Evolutionary conservation across 2,888 invertebrate species (phyloP).

Genomic region (Leucoptera coffeella): DNA sequence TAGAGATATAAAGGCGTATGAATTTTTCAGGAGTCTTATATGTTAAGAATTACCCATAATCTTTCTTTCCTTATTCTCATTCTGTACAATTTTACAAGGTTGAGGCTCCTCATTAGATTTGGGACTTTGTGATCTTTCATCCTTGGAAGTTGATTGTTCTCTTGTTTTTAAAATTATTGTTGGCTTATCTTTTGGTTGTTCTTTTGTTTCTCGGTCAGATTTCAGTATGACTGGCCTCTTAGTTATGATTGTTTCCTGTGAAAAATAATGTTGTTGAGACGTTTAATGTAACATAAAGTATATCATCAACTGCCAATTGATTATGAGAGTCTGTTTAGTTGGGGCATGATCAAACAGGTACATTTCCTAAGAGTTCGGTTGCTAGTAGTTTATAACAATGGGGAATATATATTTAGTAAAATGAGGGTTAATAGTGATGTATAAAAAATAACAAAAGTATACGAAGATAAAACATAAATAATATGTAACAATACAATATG

Average conservation of each 20-base stretch:
- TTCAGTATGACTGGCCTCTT: conserved; percentile 40
- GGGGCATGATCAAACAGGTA: background rate
- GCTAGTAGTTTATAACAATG: too few relatives aligned
- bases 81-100: conserved; percentile 39
- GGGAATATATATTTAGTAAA: conserved; percentile 1
- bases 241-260: conserved; percentile 23
- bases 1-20: too few relatives aligned
- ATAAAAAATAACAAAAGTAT: background rate
- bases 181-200: conserved; percentile 46
- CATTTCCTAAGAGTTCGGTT: too few relatives aligned
- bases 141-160: conserved; percentile 48
- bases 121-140: conserved; percentile 57
- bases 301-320: too few relatives aligned
- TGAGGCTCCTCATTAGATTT: conserved; percentile 31
- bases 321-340: too few relatives aligned
- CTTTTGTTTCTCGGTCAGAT: conserved; percentile 37
- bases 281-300: too few relatives aligned
- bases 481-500: too few relatives aligned
- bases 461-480: too few relatives aligned
- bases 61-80: conserved; percentile 46
- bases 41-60: conserved; percentile 15
- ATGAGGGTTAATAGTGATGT: background rate
- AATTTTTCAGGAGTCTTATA: too few relatives aligned
- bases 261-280: conserved; percentile 7
- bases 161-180: conserved; percentile 65